These are phyloP conservation scores for Drosophila pegasa DNA, from an alignment of 2,888 invertebrate genomes.

Conservation along the genomic window DNA sequence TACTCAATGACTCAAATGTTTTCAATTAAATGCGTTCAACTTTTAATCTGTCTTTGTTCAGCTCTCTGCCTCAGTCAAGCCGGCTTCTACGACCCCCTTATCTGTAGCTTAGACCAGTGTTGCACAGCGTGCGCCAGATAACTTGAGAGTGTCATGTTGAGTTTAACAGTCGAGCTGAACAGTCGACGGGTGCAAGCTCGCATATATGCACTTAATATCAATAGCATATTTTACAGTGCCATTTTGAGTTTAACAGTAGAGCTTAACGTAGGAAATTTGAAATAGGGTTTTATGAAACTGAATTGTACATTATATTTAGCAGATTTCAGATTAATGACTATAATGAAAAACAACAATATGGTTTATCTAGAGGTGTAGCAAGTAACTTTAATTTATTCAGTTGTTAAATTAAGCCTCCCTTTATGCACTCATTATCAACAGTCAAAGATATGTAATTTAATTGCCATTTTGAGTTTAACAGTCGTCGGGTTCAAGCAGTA, in stretches of 20 bases:
- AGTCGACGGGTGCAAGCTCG: background rate
- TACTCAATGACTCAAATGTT: background rate
- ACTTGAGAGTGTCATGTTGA: constrained; percentile 26
- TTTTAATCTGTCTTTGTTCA: constrained; percentile 25
- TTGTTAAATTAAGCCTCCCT: too few relatives aligned
- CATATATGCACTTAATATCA: too few relatives aligned
- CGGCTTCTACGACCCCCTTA: constrained; percentile 42
- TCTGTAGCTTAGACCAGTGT: constrained; percentile 24
- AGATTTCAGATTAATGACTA: background rate
- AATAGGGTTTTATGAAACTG: background rate
- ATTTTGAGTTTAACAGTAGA: background rate
- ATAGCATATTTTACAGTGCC: background rate
- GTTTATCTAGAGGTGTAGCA: too few relatives aligned
- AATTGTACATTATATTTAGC: background rate
- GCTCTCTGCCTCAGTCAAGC: constrained; percentile 35
- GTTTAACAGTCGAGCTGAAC: constrained; percentile 30
- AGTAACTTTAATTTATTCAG: background rate
- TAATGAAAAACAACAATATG: background rate
- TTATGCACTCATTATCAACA: background rate
- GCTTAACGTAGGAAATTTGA: background rate
- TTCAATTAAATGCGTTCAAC: background rate
- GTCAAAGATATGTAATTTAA: background rate
- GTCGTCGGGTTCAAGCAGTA: background rate
- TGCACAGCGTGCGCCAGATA: background rate
- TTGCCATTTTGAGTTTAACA: constrained; percentile 7